Base-by-base conservation (phyloP, 2,888 invertebrate genomes). In the Ethmia dodecea region DNA sequence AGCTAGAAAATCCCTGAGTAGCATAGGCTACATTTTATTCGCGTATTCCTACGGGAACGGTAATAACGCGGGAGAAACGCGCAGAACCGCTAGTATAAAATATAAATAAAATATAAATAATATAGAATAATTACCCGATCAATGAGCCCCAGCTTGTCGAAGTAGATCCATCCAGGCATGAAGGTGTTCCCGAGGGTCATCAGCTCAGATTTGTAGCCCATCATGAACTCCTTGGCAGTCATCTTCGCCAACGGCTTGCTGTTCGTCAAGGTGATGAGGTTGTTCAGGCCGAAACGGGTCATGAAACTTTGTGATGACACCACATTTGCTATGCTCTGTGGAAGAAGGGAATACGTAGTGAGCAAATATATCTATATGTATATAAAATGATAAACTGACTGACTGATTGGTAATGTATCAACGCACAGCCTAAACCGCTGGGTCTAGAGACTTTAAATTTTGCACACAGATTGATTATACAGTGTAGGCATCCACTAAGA, bases 211-310 rank as follows among this genome's bases (percentile, higher is more conserved):
- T 92, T 80, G 75, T 94, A 95, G 0, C 95, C 95, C 79, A 96
- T 96, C 94, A 96, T 94, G 69, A 96, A 94, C 66, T 96, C 95
- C 42, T 76, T 89, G 0, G 96, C 95, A 0, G 94, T 94, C 92
- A 95, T 94, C 57, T 88, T 78, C 3, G 92, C 90, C 12, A 96
- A 79, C 0, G 95, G 94, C 47, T 90, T 79, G 2, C 91, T 88
- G 20, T 91, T 87, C 0, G 93, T 92, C 36, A 92, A 83, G 1
- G 86, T 63, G 31, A 95, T 91, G 2, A 95, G 60, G 26, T 92
- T 72, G 67, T 94, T 94, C 6, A 95, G 71, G 0, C 91, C 93
- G 45, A 92, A 76, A 3, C 91, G 87, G 0, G 92, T 89, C 47
- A 94, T 77, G 42, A 89, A 84, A 1, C 89, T 88, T 34, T 91